Evolutionary conservation across 1,140 invertebrate genomes (phyloP).

Genomic region (Macrostomum lignano): DNA sequence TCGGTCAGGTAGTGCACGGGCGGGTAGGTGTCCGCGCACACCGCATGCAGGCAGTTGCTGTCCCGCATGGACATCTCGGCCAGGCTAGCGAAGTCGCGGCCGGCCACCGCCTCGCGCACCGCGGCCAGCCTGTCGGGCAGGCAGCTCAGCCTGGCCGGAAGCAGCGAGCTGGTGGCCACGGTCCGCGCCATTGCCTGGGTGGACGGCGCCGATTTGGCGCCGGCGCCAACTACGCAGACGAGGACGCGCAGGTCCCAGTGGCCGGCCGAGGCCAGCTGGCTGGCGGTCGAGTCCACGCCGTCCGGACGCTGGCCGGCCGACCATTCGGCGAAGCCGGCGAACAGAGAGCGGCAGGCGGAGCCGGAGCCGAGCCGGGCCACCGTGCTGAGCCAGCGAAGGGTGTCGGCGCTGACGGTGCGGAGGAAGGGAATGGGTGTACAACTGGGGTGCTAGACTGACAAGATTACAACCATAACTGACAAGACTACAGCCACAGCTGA

Average conservation of each 20-base stretch:
- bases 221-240: conserved; percentile 59
- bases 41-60: conserved; percentile 84
- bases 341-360: conserved; percentile 72
- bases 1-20: conserved; percentile 72
- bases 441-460: too few relatives aligned
- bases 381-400: too few relatives aligned
- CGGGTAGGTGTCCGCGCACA: conserved; percentile 71
- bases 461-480: too few relatives aligned
- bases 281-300: conserved; percentile 52
- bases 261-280: conserved; percentile 34
- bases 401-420: too few relatives aligned
- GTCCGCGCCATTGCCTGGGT: conserved; percentile 61
- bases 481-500: too few relatives aligned
- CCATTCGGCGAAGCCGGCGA: conserved; percentile 77
- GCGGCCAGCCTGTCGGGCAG: conserved; percentile 40
- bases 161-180: conserved; percentile 49
- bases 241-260: conserved; percentile 73
- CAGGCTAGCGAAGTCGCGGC: conserved; percentile 54
- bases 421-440: too few relatives aligned
- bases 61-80: conserved; percentile 81
- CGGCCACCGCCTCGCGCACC: conserved; percentile 46
- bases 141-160: conserved; percentile 41
- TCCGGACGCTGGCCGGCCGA: too few relatives aligned
- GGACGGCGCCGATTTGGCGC: conserved; percentile 55
- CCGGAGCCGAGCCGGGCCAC: conserved; percentile 50